Evolutionary conservation across 2,113 vertebrate genomes (phyloP), one percentile per base, ranked within the genome.

Genomic region (Cephalopterus ornatus): DNA sequence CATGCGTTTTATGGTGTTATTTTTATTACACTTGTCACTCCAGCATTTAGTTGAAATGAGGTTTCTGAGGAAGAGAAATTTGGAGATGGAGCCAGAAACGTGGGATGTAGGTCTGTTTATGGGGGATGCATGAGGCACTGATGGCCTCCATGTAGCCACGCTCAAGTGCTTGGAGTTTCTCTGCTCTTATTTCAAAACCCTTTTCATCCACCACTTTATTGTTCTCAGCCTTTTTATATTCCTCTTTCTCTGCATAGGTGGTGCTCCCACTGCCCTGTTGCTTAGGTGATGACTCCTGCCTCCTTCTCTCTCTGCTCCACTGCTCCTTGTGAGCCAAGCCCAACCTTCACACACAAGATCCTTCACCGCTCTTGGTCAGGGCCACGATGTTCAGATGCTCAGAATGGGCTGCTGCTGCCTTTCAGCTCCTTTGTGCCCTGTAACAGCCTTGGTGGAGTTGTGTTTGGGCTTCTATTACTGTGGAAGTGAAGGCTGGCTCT

Each of bases 81-180:
- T 18, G 28, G 35, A 41, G 75, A 35, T 16, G 76, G 47, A 73
- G 55, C 5, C 77, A 50, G 82, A 21, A 2, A 5, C 14, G 1
- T 18, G 77, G 20, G 81, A 14, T 22, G 24, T 15, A 18, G 85
- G 27, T 9, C 61, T 65, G 62, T 19, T 37, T 33, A 0, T 5
- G 7, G 0, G 28, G 70, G 33, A 4, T 20, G 70, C 10, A 4
- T 0, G 2, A n/a, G 47, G 26, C 0, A 0, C 8, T 0, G 2
- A 1, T 37, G 66, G 32, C 32, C 46, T 32, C 33, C 49, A 1
- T 0, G 5, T 20, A 39, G 62, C 24, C 35, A 6, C 30, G 21
- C 49, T 58, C 14, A 1, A n/a, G 65, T 6, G 20, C 14, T 1
- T 28, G 35, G 41, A 21, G 9, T 30, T 50, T 32, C 73, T 56